A percentile compares a stretch with the other conserved stretches of the same genome.
Conservation (phyloP, 2,113 vertebrate species). For the Okapia johnstoni region DNA sequence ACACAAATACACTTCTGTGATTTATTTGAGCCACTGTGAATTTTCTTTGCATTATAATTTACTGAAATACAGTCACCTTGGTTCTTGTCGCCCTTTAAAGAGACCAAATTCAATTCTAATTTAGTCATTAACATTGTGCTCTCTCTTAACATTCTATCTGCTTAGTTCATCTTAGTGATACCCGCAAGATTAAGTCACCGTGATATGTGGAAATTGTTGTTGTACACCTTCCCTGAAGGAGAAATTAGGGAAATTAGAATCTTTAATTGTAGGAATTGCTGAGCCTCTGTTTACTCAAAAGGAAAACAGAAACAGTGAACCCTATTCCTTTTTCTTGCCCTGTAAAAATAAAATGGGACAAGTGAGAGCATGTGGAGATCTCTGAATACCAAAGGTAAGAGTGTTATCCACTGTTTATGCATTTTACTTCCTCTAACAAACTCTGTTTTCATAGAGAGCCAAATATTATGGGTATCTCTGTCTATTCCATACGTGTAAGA, state of each 20-base stretch:
- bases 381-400: neutral
- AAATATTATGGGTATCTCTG: neutral
- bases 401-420: neutral
- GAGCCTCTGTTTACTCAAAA: neutral
- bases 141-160: neutral
- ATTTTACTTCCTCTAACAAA: neutral
- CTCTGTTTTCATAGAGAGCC: neutral
- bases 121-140: neutral
- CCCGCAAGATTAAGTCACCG: neutral
- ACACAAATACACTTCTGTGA: neutral
- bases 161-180: neutral
- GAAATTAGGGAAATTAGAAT: conserved; percentile 5
- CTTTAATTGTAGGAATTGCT: conserved; percentile 8
- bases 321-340: neutral
- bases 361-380: neutral
- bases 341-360: neutral
- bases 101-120: neutral
- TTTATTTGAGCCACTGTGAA: neutral
- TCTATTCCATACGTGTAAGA: neutral
- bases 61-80: neutral
- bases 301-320: neutral
- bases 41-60: neutral
- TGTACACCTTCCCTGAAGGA: neutral
- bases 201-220: neutral
- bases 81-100: neutral